A percentile compares a stretch with the other conserved stretches of the same genome.
Evolutionary conservation across 2,888 invertebrate species (phyloP).

Genomic region (Heterodera filipjevi): DNA sequence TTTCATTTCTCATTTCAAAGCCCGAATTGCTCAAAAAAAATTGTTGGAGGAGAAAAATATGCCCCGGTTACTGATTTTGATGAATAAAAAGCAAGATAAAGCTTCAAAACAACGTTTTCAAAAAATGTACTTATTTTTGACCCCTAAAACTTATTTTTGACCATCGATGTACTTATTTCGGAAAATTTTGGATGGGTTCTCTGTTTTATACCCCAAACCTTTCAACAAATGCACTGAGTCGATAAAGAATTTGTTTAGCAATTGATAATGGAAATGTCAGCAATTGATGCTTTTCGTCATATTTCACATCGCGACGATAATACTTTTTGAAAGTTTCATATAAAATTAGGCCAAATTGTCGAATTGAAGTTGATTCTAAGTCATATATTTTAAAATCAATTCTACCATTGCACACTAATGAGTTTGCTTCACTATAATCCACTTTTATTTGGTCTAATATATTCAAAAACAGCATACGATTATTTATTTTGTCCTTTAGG

Average conservation of each 20-base stretch:
- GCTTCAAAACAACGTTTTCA: too few species aligned
- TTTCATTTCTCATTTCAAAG: too few species aligned
- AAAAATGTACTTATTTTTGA: too few species aligned
- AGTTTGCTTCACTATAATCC: not conserved
- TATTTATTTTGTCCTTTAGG: too few species aligned
- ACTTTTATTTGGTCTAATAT: not conserved
- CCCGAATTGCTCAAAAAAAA: too few species aligned
- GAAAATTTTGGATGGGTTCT: too few species aligned
- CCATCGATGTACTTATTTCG: too few species aligned
- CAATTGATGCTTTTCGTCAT: not conserved
- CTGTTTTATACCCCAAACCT: too few species aligned
- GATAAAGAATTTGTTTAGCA: not conserved
- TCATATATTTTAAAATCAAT: not conserved
- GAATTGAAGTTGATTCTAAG: not conserved
- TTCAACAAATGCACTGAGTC: not conserved
- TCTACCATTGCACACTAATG: not conserved
- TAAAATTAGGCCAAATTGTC: not conserved
- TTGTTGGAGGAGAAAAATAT: too few species aligned
- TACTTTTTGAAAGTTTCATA: not conserved
- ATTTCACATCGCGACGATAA: not conserved
- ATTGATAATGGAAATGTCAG: not conserved
- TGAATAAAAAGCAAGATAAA: too few species aligned
- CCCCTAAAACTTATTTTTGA: too few species aligned
- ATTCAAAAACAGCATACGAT: not conserved
- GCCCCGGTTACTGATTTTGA: too few species aligned